Evolutionary conservation across 2,113 vertebrate genomes (phyloP).

Genomic region (Mustela nigripes): DNA sequence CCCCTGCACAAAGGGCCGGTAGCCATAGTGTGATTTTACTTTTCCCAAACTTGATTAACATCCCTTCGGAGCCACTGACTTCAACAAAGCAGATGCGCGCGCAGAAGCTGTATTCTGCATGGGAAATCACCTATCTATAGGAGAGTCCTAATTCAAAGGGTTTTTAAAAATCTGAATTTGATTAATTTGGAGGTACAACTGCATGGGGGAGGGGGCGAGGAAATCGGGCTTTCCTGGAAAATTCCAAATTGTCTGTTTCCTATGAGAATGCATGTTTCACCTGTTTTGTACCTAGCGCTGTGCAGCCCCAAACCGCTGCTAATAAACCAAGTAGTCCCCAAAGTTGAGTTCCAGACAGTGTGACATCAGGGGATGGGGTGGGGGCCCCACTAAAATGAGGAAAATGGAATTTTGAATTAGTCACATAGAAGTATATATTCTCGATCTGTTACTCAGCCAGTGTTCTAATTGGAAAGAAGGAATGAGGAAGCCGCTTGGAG

Average conservation of each 20-base stretch:
- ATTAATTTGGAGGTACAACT: not conserved
- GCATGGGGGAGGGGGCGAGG: not conserved
- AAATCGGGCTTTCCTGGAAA: conserved; percentile 26
- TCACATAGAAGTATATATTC: not conserved
- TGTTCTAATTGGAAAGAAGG: conserved; percentile 2
- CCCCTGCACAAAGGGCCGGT: conserved; percentile 68
- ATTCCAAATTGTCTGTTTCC: conserved; percentile 23
- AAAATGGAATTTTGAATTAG: not conserved
- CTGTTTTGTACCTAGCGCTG: not conserved
- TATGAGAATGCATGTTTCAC: not conserved
- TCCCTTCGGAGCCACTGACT: conserved; percentile 60
- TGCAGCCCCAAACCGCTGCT: not conserved
- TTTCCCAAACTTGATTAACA: conserved; percentile 79
- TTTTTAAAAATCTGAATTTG: not conserved
- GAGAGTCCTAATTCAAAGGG: not conserved
- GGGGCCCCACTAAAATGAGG: not conserved
- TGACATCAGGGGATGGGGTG: not conserved
- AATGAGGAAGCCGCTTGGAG: conserved; percentile 8
- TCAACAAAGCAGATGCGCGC: not conserved
- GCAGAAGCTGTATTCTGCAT: not conserved
- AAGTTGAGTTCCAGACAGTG: not conserved
- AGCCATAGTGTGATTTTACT: conserved; percentile 65
- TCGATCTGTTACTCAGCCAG: not conserved
- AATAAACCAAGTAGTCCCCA: not conserved
- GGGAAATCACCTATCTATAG: not conserved